phyloP scores from a whole-genome alignment of 2,888 invertebrate genomes.

The Drosophila greeni region DNA sequence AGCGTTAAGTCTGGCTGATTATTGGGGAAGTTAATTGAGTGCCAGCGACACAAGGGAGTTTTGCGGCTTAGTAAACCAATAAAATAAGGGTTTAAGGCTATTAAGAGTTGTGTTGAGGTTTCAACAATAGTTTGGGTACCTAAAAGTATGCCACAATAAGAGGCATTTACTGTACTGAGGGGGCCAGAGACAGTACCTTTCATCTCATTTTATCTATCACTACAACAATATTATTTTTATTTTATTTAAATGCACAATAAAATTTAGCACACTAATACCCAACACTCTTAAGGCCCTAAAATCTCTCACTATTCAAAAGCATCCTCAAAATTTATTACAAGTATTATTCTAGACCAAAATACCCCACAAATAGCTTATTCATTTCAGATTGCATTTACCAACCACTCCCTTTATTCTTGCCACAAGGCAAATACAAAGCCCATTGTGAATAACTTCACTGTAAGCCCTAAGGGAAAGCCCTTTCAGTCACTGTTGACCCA shows the following conservation, averaged over 20 bases:
- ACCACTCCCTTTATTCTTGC: background rate
- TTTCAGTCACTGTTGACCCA: slow-evolving; percentile 44
- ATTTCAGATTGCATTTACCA: background rate
- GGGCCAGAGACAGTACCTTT: background rate
- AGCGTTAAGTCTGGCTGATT: slow-evolving; percentile 42
- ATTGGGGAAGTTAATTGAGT: slow-evolving; percentile 1
- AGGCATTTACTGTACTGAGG: background rate
- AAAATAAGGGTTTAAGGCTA: background rate
- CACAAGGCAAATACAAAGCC: background rate
- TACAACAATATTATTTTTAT: no score
- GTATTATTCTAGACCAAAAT: background rate
- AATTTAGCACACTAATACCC: no score
- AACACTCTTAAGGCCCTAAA: background rate
- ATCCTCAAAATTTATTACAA: background rate
- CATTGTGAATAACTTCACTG: slow-evolving; percentile 15
- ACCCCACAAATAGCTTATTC: background rate
- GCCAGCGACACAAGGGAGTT: background rate
- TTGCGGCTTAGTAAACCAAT: background rate
- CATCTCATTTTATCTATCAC: no score
- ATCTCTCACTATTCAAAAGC: background rate
- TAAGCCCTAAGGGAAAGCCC: slow-evolving; percentile 20
- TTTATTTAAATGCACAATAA: no score
- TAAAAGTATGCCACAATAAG: background rate
- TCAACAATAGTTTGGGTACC: background rate
- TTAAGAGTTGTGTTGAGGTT: background rate